Conservation (phyloP, 2,113 vertebrate species). For the Theristicus caerulescens region DNA sequence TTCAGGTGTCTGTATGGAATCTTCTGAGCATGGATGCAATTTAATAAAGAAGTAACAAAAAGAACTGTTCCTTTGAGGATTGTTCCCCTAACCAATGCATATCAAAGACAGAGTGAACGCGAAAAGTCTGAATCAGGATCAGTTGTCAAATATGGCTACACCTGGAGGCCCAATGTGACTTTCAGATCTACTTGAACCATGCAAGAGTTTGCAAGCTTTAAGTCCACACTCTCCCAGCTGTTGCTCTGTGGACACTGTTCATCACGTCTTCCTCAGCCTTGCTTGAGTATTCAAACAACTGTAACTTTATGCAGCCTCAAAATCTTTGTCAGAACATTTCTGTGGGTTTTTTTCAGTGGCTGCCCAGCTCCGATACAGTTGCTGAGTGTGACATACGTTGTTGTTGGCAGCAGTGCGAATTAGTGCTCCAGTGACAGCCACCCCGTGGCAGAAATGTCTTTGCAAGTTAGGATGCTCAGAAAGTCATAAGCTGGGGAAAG, state of each 20-base stretch:
- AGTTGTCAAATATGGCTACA: not conserved
- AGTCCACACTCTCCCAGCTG: not conserved
- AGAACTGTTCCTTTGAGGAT: not conserved
- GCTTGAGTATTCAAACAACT: not conserved
- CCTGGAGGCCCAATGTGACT: not conserved
- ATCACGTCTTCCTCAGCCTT: fast-evolving
- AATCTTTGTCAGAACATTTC: not conserved
- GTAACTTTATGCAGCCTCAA: not conserved
- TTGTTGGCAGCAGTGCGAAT: not conserved
- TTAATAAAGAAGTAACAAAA: not conserved
- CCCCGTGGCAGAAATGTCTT: not conserved
- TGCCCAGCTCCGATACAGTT: not conserved
- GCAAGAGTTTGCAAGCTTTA: not conserved
- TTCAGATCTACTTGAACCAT: not conserved
- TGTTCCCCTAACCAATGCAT: not conserved
- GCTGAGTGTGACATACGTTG: not conserved
- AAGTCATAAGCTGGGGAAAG: not conserved
- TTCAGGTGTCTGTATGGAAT: not conserved
- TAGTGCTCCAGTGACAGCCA: not conserved
- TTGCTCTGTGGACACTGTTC: not conserved
- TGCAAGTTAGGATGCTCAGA: not conserved
- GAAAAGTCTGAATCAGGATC: not conserved
- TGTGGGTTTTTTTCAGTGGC: not conserved
- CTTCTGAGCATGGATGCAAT: not conserved
- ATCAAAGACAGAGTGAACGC: not conserved